These are phyloP conservation scores for Sciurus carolinensis DNA, from an alignment of 2,797 vertebrate genomes.

Conservation along the genomic window DNA sequence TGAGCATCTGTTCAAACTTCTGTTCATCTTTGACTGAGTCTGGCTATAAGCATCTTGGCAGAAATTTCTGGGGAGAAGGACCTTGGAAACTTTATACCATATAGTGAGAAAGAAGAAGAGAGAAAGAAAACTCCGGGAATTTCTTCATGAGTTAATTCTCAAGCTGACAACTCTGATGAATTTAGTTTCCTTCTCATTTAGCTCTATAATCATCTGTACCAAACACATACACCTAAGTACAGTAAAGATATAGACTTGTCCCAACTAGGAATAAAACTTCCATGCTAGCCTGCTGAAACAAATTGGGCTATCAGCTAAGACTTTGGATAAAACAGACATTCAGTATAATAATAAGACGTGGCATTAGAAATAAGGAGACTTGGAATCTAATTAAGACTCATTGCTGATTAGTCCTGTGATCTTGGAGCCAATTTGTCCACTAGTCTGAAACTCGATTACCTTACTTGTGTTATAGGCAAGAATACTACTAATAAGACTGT, in stretches of 20 bases:
- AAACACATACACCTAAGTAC: neutral
- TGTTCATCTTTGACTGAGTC: conserved; percentile 20
- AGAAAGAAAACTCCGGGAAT: neutral
- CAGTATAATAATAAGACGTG: neutral
- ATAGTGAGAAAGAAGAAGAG: neutral
- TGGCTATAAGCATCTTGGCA: conserved; percentile 24
- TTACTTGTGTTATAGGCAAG: neutral
- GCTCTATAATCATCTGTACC: neutral
- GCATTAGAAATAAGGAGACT: conserved; percentile 2
- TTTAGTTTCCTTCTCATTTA: neutral
- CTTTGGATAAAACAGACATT: conserved; percentile 21
- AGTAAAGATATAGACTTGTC: neutral
- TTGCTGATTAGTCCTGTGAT: conserved; percentile 13
- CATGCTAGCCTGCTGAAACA: neutral
- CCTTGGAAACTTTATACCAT: neutral
- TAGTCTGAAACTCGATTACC: conserved; percentile 27
- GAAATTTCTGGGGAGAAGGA: neutral
- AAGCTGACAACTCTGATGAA: conserved; percentile 17
- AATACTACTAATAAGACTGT: neutral
- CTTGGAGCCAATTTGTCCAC: conserved; percentile 16
- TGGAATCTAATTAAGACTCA: conserved; percentile 57
- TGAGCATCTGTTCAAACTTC: conserved; percentile 37
- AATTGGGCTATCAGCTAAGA: neutral
- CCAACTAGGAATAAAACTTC: neutral
- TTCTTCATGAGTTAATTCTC: conserved; percentile 8